Conservation (phyloP, 2,888 invertebrate species). For the Lepidochrysops patricia region DNA sequence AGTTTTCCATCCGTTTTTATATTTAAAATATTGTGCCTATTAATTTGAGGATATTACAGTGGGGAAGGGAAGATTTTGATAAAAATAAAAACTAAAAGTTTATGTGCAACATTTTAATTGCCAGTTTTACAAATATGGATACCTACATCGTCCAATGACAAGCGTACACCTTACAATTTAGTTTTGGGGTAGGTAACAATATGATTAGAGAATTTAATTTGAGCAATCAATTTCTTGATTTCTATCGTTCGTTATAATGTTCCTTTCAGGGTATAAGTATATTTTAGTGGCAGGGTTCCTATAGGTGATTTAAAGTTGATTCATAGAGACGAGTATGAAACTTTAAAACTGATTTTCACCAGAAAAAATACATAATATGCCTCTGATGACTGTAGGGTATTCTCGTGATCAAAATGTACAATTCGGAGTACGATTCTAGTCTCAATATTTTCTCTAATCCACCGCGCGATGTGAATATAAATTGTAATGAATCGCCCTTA, state of each 20-base stretch:
- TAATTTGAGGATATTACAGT: too few species aligned
- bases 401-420: too few species aligned
- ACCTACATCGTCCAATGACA: slow-evolving; percentile 38
- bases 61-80: not conserved
- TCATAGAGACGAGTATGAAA: not conserved
- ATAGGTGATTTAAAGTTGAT: not conserved
- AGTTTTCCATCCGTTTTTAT: too few species aligned
- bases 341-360: not conserved
- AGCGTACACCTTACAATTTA: slow-evolving; percentile 32
- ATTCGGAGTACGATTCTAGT: too few species aligned
- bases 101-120: slow-evolving; percentile 16
- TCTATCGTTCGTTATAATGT: slow-evolving; percentile 3
- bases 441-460: too few species aligned
- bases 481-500: too few species aligned
- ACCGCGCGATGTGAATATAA: too few species aligned
- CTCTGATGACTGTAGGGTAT: too few species aligned
- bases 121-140: slow-evolving; percentile 44
- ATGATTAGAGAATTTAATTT: slow-evolving; percentile 35
- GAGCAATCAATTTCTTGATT: slow-evolving; percentile 45
- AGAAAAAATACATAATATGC: not conserved
- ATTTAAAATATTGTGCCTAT: too few species aligned
- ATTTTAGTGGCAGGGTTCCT: not conserved
- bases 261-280: slow-evolving; percentile 4
- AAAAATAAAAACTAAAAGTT: not conserved
- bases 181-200: slow-evolving; percentile 47